Base-by-base conservation (phyloP, 2,113 vertebrate species). In the Oryctolagus cuniculus region DNA sequence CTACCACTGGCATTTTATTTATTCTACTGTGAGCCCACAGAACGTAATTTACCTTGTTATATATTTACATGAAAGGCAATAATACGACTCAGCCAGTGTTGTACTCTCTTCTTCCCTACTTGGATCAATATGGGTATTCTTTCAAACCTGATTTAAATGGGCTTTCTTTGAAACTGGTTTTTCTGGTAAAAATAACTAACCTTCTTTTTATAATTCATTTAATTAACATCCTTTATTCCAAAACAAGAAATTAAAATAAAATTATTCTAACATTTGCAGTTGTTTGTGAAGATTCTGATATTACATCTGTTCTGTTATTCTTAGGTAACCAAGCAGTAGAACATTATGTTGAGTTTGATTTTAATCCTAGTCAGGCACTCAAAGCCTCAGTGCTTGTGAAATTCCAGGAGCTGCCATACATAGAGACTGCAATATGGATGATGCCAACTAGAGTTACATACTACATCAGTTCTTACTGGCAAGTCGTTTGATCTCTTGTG, bases 151-250 rank as follows among this genome's bases (percentile, higher is more conserved):
- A 74, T n/a, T 58, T 38, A 91, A 34, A 64, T 55, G 3, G 4
- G 49, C n/a, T 64, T 85, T 38, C 89, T 89, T 80, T 77, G 64
- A 38, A 95, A n/a, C 93, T 93, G 55, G 24, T 31, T 16, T 82
- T 91, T 90, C 15, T n/a, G 25, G 4, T 89, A 70, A 94, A 85
- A 89, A 58, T 53, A 22, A 25, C 3, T 29, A 36, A 49, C 15
- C n/a, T 72, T 64, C 51, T 90, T 4, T 92, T 84, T 93, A 24
- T 49, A 75, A 75, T 53, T 27, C 34, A 58, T 58, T 75, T 64
- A 73, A 77, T 78, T 85, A 61, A 22, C 6, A 12, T 67, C 3
- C 3, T 78, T 61, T 67, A 31, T 85, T n/a, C 63, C 70, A 77
- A 80, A 44, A 25, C 78, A 67, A 11, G 29, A 61, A 55, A 53